Base-by-base conservation (phyloP, 2,888 invertebrate genomes). In the Thalpophila matura region DNA sequence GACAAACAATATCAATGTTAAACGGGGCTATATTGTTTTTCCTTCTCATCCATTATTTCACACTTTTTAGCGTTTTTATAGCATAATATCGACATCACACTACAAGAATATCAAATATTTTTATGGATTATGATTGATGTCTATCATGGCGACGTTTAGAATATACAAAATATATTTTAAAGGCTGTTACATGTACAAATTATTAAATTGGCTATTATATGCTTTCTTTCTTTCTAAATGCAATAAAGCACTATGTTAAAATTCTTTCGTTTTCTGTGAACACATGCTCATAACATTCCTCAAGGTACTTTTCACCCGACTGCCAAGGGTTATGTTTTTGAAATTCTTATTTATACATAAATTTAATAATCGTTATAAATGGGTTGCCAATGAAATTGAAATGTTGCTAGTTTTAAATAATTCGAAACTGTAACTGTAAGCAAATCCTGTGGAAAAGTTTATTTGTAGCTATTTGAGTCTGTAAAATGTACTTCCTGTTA, bases 11-110 rank as follows among this genome's bases (percentile, higher is more conserved):
- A 73, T 74, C 64, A 73, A 75, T 72, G 79, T 71, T 63, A 67
- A 59, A 62, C 68, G 62, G 61, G 58, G 66, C 82, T 83, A 84
- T 77, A 85, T 91, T 90, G 89, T 75, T 90, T 91, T 91, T 91
- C 90, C 91, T 91, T 91, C 90, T 79, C 84, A 83, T 80, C 47
- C 74, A 62, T 62, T 10, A 3, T 6, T 37, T 27, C n/a, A n/a
- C n/a, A n/a, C n/a, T n/a, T 26, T 9, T 18, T 9, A 43, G 24
- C 10, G 5, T 35, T 7, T 61, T 29, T 29, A 62, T 37, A 18
- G 42, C 14, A 24, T 53, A 42, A 24, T 53, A 42, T 33, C n/a
- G 26, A 33, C 37, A 18, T 58, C 14, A n/a, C 7, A 35, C 22
- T 24, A 24, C n/a, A 18, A 29, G 12, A 53, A 53, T n/a, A 51